A percentile compares a stretch with the other conserved stretches of the same genome.
Evolutionary conservation across 1,140 invertebrate genomes (phyloP).

Genomic region (Pseudomyrmex dendroicus): DNA sequence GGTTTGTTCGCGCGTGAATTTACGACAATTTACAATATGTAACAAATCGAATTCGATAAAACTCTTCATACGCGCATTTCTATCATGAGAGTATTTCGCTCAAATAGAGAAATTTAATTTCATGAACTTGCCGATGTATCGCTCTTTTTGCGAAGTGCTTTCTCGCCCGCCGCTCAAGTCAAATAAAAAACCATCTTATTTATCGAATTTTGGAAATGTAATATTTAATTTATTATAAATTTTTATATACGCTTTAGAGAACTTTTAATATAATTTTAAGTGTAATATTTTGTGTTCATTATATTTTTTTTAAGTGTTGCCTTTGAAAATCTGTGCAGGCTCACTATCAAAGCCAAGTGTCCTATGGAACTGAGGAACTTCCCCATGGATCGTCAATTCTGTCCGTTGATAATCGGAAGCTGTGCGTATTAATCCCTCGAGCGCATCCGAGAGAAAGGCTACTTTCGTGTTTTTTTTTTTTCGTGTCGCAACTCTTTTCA

Average conservation of each 20-base stretch:
- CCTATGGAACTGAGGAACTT: constrained; percentile 98
- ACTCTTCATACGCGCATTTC: background rate
- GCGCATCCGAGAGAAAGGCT: background rate
- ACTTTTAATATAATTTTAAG: constrained; percentile 2
- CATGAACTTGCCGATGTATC: too few relatives aligned
- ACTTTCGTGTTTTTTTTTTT: background rate
- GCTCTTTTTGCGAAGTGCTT: too few relatives aligned
- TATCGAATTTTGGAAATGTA: too few relatives aligned
- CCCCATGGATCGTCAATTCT: constrained; percentile 98
- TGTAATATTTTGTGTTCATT: background rate
- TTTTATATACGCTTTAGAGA: too few relatives aligned
- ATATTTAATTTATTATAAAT: too few relatives aligned
- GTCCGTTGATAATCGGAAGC: constrained; percentile 96
- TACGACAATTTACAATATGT: constrained; percentile 5
- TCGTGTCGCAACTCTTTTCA: background rate
- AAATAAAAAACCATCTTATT: too few relatives aligned
- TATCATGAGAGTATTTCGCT: background rate
- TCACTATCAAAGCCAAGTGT: constrained; percentile 98
- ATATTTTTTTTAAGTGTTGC: background rate
- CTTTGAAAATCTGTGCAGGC: constrained; percentile 86
- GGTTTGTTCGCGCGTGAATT: constrained; percentile 86
- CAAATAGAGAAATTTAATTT: too few relatives aligned
- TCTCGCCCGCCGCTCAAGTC: too few relatives aligned
- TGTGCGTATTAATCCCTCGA: constrained; percentile 90
- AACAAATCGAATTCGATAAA: constrained; percentile 6